Conservation (phyloP, 2,888 invertebrate species). For the Amiota communis region DNA sequence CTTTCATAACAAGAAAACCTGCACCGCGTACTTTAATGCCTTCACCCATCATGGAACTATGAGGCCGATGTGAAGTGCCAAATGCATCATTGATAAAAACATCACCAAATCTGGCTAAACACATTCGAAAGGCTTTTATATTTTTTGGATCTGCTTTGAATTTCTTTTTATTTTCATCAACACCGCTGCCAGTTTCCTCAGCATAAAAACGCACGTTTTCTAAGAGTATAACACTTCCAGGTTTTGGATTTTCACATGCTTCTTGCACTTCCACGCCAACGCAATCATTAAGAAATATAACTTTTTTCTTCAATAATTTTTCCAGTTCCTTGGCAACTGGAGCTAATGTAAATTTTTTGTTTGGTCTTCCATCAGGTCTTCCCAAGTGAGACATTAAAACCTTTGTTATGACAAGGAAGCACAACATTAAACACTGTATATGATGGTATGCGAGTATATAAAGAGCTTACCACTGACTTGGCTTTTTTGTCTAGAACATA, state of each 20-base stretch:
- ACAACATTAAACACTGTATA: background rate
- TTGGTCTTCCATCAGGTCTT: constrained; percentile 92
- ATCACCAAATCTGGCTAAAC: constrained; percentile 93
- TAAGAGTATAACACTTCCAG: constrained; percentile 90
- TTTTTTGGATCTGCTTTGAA: constrained; percentile 91
- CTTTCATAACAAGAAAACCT: constrained; percentile 96
- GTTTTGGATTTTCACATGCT: constrained; percentile 87
- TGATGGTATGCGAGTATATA: background rate
- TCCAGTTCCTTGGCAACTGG: constrained; percentile 94
- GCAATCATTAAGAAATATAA: constrained; percentile 89
- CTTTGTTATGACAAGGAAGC: constrained; percentile 43
- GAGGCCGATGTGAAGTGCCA: constrained; percentile 90
- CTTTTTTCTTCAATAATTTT: constrained; percentile 81
- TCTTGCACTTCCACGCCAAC: constrained; percentile 91
- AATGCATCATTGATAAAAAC: constrained; percentile 99
- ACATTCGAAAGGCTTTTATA: constrained; percentile 85
- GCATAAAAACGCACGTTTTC: constrained; percentile 97
- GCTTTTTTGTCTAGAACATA: constrained; percentile 94
- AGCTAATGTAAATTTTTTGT: constrained; percentile 89
- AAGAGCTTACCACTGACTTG: constrained; percentile 80
- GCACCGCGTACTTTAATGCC: constrained; percentile 92
- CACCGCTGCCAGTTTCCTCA: constrained; percentile 98
- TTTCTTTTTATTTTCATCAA: constrained; percentile 90
- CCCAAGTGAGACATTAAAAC: constrained; percentile 98
- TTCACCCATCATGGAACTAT: constrained; percentile 97